A percentile compares a stretch with the other conserved stretches of the same genome.
Evolutionary conservation across 2,113 vertebrate genomes (phyloP).

Genomic region (Perca fluviatilis): DNA sequence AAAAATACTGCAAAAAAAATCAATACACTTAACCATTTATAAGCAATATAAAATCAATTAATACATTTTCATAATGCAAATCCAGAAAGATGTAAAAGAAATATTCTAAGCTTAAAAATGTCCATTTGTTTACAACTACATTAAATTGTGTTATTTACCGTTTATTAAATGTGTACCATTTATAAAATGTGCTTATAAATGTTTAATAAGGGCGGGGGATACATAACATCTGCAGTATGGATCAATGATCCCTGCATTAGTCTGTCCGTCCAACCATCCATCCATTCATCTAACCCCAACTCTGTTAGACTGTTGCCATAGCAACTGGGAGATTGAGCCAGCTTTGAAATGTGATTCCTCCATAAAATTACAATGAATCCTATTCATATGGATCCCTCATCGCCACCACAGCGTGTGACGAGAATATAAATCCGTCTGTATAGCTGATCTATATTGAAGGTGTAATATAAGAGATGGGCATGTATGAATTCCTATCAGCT

Average conservation of each 20-base stretch:
- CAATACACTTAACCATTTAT: neutral
- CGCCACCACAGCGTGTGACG: slow-evolving; percentile 25
- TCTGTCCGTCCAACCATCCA: slow-evolving; percentile 31
- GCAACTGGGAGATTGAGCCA: slow-evolving; percentile 72
- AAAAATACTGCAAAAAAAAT: neutral
- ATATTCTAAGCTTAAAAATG: neutral
- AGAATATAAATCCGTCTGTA: slow-evolving; percentile 48
- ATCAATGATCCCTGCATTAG: slow-evolving; percentile 29
- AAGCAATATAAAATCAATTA: neutral
- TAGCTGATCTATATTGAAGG: slow-evolving; percentile 10
- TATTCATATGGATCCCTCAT: slow-evolving; percentile 68
- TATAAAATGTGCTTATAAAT: neutral
- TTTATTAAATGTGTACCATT: slow-evolving; percentile 3
- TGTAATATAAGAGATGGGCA: slow-evolving; percentile 4
- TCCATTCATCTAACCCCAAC: slow-evolving; percentile 49
- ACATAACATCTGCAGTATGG: slow-evolving; percentile 32
- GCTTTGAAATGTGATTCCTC: slow-evolving; percentile 68
- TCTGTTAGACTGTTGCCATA: slow-evolving; percentile 79
- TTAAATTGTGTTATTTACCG: neutral
- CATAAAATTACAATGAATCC: slow-evolving; percentile 66
- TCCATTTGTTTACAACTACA: neutral
- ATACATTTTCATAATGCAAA: neutral
- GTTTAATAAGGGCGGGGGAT: neutral
- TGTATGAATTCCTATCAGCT: slow-evolving; percentile 28
- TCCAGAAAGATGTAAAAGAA: neutral